These are phyloP conservation scores for Bombus consobrinus DNA, from an alignment of 1,140 invertebrate species.

Conservation along the genomic window DNA sequence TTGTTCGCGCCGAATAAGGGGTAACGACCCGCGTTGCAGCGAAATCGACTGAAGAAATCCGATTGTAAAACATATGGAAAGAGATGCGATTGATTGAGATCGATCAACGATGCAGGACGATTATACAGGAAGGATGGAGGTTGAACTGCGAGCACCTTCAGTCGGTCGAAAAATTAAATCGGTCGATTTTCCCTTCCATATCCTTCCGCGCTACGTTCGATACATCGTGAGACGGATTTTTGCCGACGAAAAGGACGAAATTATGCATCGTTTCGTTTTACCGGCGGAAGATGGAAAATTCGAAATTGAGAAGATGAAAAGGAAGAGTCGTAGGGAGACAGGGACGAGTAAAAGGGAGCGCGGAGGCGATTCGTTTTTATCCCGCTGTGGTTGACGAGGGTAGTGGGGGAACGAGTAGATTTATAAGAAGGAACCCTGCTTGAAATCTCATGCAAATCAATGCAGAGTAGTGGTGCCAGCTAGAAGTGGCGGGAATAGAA, in stretches of 20 bases:
- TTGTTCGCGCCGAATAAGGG: slow-evolving; percentile 13
- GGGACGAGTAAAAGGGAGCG: neutral
- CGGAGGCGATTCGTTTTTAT: slow-evolving; percentile 63
- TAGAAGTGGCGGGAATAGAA: slow-evolving; percentile 42
- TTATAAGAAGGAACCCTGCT: slow-evolving; percentile 71
- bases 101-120: slow-evolving; percentile 42
- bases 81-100: slow-evolving; percentile 30
- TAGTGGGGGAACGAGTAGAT: slow-evolving; percentile 60
- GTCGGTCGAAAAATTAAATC: slow-evolving; percentile 40
- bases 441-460: slow-evolving; percentile 78
- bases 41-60: neutral
- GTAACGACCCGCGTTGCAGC: slow-evolving; percentile 1
- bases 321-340: neutral
- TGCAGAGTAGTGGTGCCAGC: slow-evolving; percentile 62
- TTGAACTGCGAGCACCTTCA: neutral
- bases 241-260: neutral
- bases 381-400: slow-evolving; percentile 57
- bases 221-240: slow-evolving; percentile 13
- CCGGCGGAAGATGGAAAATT: neutral
- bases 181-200: slow-evolving; percentile 13
- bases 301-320: slow-evolving; percentile 9
- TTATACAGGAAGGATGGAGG: slow-evolving; percentile 26
- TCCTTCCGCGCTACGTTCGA: neutral
- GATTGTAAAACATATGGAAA: neutral
- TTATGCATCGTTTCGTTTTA: slow-evolving; percentile 8